These are phyloP conservation scores for Mizuhopecten yessoensis DNA, from an alignment of 1,140 invertebrate species.

Conservation along the genomic window DNA sequence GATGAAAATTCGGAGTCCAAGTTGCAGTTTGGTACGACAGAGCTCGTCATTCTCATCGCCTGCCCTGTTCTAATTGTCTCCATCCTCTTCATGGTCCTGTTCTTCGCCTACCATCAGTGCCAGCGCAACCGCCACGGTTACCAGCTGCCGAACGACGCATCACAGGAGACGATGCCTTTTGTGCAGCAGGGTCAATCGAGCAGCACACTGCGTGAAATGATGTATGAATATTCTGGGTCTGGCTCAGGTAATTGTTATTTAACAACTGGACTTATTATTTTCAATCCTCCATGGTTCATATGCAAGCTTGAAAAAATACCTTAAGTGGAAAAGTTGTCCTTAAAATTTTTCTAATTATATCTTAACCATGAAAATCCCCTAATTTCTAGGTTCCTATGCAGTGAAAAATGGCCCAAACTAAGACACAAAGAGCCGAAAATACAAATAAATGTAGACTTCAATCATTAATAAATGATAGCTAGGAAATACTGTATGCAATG, in stretches of 20 bases:
- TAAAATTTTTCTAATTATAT: too few species aligned
- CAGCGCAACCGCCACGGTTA: conserved; percentile 43
- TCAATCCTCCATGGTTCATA: too few species aligned
- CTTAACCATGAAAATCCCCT: too few species aligned
- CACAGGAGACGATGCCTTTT: conserved; percentile 50
- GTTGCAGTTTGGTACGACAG: conserved; percentile 57
- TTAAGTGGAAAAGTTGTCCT: too few species aligned
- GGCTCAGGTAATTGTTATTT: conserved; percentile 63
- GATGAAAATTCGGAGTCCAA: conserved; percentile 35
- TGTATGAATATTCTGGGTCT: conserved; percentile 70
- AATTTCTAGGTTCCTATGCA: too few species aligned
- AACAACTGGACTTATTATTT: too few species aligned
- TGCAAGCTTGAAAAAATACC: too few species aligned
- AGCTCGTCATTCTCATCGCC: conserved; percentile 56
- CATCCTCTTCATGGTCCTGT: conserved; percentile 55
- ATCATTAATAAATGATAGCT: too few species aligned
- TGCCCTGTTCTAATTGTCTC: conserved; percentile 56
- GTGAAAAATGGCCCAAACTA: too few species aligned
- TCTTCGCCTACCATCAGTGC: conserved; percentile 58
- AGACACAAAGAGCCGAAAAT: too few species aligned
- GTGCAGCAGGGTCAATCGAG: conserved; percentile 54
- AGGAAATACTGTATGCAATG: too few species aligned
- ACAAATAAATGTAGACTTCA: too few species aligned
- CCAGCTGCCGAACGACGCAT: background rate
- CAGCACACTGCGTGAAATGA: conserved; percentile 64